Percentiles rank a stretch among this genome's conserved stretches.
phyloP scores from a whole-genome alignment of 2,797 vertebrate genomes.

The Austrolebias charrua region DNA sequence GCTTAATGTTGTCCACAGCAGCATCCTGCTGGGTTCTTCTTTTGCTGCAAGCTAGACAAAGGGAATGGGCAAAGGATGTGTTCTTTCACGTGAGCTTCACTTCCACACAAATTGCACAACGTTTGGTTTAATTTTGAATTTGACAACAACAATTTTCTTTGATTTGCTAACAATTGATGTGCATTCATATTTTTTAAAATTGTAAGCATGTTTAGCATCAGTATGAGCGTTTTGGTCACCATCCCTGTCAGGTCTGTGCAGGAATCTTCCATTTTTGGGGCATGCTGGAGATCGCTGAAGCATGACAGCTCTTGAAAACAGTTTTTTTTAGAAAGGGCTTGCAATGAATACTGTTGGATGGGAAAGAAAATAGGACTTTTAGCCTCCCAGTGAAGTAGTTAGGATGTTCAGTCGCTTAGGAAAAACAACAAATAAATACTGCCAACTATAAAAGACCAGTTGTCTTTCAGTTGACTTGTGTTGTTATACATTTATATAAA shows the following conservation, averaged over 20 bases:
- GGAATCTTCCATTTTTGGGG: slow-evolving; percentile 33
- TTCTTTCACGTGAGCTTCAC: not conserved
- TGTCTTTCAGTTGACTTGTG: slow-evolving; percentile 25
- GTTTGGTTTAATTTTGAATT: not conserved
- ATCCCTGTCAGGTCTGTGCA: slow-evolving; percentile 30
- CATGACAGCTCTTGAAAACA: slow-evolving; percentile 51
- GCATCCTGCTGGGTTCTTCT: slow-evolving; percentile 47
- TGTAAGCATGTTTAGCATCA: not conserved
- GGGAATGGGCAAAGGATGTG: not conserved
- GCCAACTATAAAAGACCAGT: slow-evolving; percentile 33
- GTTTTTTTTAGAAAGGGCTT: slow-evolving; percentile 37
- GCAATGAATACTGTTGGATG: slow-evolving; percentile 42
- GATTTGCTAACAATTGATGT: too few relatives aligned
- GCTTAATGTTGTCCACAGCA: slow-evolving; percentile 55
- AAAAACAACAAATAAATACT: slow-evolving; percentile 35
- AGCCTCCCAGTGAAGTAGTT: slow-evolving; percentile 22
- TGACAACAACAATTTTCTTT: too few relatives aligned
- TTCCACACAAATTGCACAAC: not conserved
- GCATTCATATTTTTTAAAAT: not conserved
- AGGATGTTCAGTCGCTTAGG: slow-evolving; percentile 28
- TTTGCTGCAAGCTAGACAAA: slow-evolving; percentile 29
- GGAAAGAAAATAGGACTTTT: slow-evolving; percentile 36
- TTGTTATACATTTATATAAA: not conserved
- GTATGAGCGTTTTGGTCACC: slow-evolving; percentile 18
- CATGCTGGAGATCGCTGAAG: slow-evolving; percentile 33